Evolutionary conservation across 30 jellyfish, hydroid and myxozoan species (phyloP).

Genomic region (Hydractinia echinata): DNA sequence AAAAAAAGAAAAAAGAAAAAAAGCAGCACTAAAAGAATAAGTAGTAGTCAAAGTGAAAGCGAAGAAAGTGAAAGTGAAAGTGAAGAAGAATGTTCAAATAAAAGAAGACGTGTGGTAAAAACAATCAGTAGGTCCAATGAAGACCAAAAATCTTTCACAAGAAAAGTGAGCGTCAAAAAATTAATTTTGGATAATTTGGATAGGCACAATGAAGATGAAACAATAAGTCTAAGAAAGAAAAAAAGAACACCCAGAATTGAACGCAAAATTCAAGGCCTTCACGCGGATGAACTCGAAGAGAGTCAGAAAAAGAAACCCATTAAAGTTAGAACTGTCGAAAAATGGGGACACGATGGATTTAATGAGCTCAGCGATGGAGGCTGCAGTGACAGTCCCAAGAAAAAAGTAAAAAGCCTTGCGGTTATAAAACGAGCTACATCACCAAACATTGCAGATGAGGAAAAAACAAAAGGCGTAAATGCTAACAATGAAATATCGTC

Average conservation of each 20-base stretch:
- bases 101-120: neutral
- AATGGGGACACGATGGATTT: constrained; percentile 35
- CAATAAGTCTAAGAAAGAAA: neutral
- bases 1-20: neutral
- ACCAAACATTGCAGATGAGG: neutral
- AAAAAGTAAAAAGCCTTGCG: constrained; percentile 14
- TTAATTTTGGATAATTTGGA: neutral
- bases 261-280: neutral
- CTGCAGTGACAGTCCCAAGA: neutral
- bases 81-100: neutral
- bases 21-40: neutral
- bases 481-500: neutral
- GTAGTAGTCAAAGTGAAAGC: neutral
- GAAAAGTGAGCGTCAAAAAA: neutral
- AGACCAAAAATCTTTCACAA: neutral
- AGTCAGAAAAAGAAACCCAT: neutral
- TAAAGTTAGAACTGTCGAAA: neutral
- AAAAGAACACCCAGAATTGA: neutral
- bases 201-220: neutral
- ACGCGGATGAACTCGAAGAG: constrained; percentile 20
- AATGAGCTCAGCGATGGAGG: neutral
- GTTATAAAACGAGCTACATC: neutral
- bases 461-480: neutral
- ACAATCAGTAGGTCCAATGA: neutral
- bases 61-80: constrained; percentile 1